Evolutionary conservation across 2,888 invertebrate genomes (phyloP).

Genomic region (Bembecia ichneumoniformis): DNA sequence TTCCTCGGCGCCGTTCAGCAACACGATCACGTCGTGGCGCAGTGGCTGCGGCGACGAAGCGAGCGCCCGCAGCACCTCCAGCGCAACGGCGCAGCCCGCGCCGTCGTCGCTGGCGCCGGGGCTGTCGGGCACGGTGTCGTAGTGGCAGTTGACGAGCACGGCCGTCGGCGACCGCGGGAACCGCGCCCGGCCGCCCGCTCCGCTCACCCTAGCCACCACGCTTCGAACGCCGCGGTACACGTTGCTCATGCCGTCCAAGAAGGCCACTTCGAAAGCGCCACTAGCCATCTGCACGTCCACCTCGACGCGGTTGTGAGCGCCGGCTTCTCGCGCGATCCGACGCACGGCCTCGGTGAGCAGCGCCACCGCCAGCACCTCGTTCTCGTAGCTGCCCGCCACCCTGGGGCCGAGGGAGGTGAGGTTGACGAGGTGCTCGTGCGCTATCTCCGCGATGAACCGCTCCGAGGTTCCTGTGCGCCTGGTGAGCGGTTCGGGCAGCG

Average conservation of each 20-base stretch:
- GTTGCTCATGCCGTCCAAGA: conserved; percentile 83
- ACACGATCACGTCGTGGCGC: conserved; percentile 82
- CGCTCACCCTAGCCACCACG: conserved; percentile 75
- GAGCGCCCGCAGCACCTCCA: conserved; percentile 84
- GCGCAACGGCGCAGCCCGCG: conserved; percentile 89
- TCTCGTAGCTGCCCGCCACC: conserved; percentile 82
- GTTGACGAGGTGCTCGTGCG: conserved; percentile 75
- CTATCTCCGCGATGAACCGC: conserved; percentile 70
- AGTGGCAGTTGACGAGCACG: conserved; percentile 91
- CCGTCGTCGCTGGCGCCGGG: conserved; percentile 93
- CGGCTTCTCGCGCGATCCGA: conserved; percentile 58
- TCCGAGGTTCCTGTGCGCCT: conserved; percentile 19
- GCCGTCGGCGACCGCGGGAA: conserved; percentile 54
- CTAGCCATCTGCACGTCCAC: conserved; percentile 78
- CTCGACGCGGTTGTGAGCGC: conserved; percentile 71
- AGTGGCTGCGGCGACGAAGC: conserved; percentile 72
- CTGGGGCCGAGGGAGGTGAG: conserved; percentile 74
- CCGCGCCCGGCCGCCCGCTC: conserved; percentile 59
- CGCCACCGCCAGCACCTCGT: conserved; percentile 80
- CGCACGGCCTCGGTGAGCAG: conserved; percentile 69
- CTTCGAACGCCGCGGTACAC: conserved; percentile 87
- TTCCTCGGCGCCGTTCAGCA: conserved; percentile 94
- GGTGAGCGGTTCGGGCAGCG: conserved; percentile 68
- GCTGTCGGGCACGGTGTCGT: conserved; percentile 89
- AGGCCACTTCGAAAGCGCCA: conserved; percentile 83